Evolutionary conservation across 1,140 invertebrate genomes (phyloP).

Genomic region (Lepidurus couesii): DNA sequence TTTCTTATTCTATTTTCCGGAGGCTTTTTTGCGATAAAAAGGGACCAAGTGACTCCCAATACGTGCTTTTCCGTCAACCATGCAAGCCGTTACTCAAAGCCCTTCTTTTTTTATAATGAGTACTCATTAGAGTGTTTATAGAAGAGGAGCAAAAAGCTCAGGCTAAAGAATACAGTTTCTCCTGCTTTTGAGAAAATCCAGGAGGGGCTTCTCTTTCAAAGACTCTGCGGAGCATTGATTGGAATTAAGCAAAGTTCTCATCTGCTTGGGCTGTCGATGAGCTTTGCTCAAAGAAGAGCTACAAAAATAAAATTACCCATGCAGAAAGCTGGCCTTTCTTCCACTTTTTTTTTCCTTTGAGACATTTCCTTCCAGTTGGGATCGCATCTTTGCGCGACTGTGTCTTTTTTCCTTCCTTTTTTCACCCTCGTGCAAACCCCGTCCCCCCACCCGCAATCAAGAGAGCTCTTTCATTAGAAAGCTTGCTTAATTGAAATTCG

Average conservation of each 20-base stretch:
- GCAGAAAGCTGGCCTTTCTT: conserved; percentile 17
- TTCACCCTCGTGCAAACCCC: neutral
- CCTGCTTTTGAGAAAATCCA: neutral
- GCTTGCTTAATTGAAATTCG: conserved; percentile 19
- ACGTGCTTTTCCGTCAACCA: conserved; percentile 18
- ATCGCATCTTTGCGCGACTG: neutral
- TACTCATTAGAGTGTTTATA: conserved; percentile 18
- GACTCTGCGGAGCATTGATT: conserved; percentile 1
- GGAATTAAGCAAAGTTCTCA: conserved; percentile 22
- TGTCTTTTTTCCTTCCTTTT: neutral
- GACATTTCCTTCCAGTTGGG: neutral
- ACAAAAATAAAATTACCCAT: conserved; percentile 16
- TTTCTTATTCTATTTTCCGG: no score
- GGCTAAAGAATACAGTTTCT: neutral
- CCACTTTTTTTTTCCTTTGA: neutral
- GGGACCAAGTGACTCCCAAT: neutral
- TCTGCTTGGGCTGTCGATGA: conserved; percentile 10
- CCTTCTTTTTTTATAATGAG: neutral
- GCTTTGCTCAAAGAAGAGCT: conserved; percentile 1
- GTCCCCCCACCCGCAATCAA: neutral
- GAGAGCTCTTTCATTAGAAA: conserved; percentile 19
- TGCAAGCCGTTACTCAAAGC: neutral
- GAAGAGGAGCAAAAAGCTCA: neutral
- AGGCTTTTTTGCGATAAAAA: no score
- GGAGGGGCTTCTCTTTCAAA: neutral